phyloP scores from a whole-genome alignment of 2,888 invertebrate species.

The Trichogramma evanescens region DNA sequence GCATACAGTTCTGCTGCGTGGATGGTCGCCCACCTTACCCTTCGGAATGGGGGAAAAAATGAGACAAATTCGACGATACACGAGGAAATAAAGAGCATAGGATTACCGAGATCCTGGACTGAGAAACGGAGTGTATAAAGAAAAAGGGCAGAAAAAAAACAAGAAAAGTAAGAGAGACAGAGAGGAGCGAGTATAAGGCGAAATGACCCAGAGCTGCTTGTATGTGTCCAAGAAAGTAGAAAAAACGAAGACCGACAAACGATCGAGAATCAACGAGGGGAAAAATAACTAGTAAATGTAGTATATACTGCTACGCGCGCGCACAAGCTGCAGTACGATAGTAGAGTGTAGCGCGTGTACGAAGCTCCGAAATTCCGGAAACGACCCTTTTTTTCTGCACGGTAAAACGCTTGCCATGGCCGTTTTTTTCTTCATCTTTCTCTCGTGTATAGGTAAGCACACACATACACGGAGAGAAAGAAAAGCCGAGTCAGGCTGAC shows the following conservation, averaged over 20 bases:
- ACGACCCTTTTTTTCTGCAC: slow-evolving; percentile 19
- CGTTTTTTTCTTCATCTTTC: background rate
- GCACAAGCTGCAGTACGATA: too few relatives aligned
- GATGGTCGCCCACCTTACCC: too few relatives aligned
- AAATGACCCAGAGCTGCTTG: background rate
- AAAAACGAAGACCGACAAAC: slow-evolving; percentile 25
- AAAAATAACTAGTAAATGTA: slow-evolving; percentile 21
- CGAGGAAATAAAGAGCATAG: background rate
- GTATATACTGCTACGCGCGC: slow-evolving; percentile 2
- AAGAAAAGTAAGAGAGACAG: slow-evolving; percentile 3
- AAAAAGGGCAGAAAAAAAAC: background rate
- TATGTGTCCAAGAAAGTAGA: slow-evolving; percentile 26
- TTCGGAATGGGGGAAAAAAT: background rate
- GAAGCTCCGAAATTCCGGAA: slow-evolving; percentile 23
- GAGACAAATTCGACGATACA: slow-evolving; percentile 1
- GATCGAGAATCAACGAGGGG: slow-evolving; percentile 28
- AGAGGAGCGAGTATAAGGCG: slow-evolving; percentile 10
- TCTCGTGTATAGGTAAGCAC: background rate
- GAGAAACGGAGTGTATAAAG: background rate
- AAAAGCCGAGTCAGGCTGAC: background rate
- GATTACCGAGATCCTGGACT: background rate
- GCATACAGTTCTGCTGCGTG: too few relatives aligned
- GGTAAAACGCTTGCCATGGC: slow-evolving; percentile 1
- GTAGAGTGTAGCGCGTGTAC: background rate
- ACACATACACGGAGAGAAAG: background rate